Base-by-base conservation (phyloP, 2,113 vertebrate genomes). In the Chlorodrepanis virens region DNA sequence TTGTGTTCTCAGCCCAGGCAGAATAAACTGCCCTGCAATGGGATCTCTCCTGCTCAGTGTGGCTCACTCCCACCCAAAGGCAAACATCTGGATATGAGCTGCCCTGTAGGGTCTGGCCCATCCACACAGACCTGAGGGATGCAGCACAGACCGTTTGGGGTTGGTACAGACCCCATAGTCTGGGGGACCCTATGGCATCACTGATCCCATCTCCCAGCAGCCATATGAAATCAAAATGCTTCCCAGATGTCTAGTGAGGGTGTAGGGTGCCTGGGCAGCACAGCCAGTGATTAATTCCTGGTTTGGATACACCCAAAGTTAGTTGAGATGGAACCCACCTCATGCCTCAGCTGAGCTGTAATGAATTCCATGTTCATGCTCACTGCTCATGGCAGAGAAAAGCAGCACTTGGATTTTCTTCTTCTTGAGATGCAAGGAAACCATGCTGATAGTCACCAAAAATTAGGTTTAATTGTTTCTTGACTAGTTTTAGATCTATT, bases 61-160 rank as follows among this genome's bases (percentile, higher is more conserved):
- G 52, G 37, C 19, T 85, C 39, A 28, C 8, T 69, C 28, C 28
- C 25, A 20, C 19, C 10, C 4, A 49, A 65, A 49, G 12, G 54
- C 24, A 80, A 85, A 28, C 10, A 61, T 9, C 14, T 79, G 70
- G 19, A 7, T 17, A 3, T 21, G 63, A 49, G 35, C 23, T 39
- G 14, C 3, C 17, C 28, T 67, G 14, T 0, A 2, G 25, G 50
- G 25, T 40, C 23, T 74, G 28, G 42, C 13, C 27, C n/a, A 47
- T 24, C 68, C 49, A 8, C 15, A 12, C 0, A 12, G 76, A 68
- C 3, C 9, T 27, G 33, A 68, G 24, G 3, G 6, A 56, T 4
- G 6, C 0, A 0, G 39, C 37, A 52, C 27, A 65, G 40, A 14
- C 6, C 10, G 10, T 25, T 9, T 72, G 35, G 59, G 39, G 50